These are phyloP conservation scores for Thelaira solivaga DNA, from an alignment of 2,888 invertebrate species.

Conservation along the genomic window DNA sequence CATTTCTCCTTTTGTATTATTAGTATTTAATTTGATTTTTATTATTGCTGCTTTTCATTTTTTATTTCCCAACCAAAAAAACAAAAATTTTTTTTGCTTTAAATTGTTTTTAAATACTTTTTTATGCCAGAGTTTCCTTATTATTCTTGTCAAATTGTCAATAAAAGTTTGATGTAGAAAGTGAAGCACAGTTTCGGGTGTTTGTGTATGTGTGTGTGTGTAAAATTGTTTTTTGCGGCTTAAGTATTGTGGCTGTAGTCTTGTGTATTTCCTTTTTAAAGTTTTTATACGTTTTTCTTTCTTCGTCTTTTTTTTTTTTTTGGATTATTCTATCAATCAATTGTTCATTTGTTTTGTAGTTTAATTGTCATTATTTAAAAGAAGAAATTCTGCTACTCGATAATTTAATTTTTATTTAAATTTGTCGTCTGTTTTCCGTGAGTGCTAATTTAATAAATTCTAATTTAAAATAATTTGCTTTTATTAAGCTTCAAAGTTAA, in stretches of 20 bases:
- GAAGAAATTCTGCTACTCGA: constrained; percentile 15
- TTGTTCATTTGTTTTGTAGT: not conserved
- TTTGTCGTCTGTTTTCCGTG: not conserved
- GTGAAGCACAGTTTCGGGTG: constrained; percentile 17
- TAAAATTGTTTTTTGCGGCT: constrained; percentile 1
- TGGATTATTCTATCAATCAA: constrained; percentile 34
- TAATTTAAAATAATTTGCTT: not conserved
- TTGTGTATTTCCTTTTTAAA: not conserved
- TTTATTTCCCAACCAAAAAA: not conserved
- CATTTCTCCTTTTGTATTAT: not conserved
- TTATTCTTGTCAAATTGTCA: constrained; percentile 31
- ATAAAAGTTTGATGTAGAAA: not conserved
- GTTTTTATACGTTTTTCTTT: not conserved
- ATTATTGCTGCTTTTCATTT: no score
- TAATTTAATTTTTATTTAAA: constrained; percentile 1
- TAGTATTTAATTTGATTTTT: constrained; percentile 58
- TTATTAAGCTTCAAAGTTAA: constrained; percentile 12
- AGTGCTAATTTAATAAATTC: not conserved
- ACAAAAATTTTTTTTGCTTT: not conserved
- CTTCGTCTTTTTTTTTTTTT: not conserved
- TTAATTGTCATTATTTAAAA: constrained; percentile 44
- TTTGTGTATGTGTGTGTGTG: not conserved
- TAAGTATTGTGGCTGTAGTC: not conserved
- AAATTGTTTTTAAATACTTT: constrained; percentile 55
- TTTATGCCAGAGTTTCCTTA: not conserved